Evolutionary conservation across 2,797 vertebrate species (phyloP).

Genomic region (Sebastes itinus): DNA sequence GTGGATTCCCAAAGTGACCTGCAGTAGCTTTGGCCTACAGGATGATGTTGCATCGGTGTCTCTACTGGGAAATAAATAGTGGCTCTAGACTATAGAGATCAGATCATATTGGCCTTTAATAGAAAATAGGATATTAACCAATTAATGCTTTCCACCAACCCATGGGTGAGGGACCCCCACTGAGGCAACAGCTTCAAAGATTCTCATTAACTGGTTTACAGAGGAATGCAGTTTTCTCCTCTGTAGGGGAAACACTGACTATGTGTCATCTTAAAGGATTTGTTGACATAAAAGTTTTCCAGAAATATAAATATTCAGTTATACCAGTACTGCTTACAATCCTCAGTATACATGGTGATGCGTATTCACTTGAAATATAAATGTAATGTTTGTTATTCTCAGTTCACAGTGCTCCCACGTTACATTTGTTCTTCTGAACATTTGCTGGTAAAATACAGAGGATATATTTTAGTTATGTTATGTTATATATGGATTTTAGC

Average conservation of each 20-base stretch:
- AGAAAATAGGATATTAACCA: not conserved
- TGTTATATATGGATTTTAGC: not conserved
- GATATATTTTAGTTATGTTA: not conserved
- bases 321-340: not conserved
- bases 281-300: not conserved
- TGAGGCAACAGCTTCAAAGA: not conserved
- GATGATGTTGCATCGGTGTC: not conserved
- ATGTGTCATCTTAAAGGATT: no score
- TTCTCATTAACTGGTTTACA: not conserved
- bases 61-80: conserved; percentile 13
- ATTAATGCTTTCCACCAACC: not conserved
- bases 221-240: not conserved
- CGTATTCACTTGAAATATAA: not conserved
- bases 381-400: not conserved
- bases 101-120: not conserved
- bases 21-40: not conserved
- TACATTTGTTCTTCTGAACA: not conserved
- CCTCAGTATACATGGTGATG: not conserved
- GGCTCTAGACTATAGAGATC: not conserved
- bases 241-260: not conserved
- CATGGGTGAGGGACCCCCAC: not conserved
- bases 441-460: not conserved
- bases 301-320: not conserved
- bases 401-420: not conserved
- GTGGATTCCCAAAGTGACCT: not conserved